Conservation (phyloP, 2,113 vertebrate species). For the Panthera leo region DNA sequence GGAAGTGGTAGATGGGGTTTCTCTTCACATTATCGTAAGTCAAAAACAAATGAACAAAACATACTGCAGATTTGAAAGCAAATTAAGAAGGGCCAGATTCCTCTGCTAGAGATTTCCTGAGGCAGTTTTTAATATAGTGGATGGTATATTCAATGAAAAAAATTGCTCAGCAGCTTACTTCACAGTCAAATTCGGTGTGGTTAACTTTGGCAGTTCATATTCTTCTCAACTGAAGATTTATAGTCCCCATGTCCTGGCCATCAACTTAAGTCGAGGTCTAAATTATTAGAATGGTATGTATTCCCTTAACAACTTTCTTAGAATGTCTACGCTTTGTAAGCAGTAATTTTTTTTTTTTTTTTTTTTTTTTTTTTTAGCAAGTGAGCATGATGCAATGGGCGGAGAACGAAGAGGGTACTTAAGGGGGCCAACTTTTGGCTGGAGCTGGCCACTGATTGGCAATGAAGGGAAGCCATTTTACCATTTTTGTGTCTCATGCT, state of each 20-base stretch:
- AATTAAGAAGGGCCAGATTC: slow-evolving; percentile 12
- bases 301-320: background rate
- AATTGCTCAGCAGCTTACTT: background rate
- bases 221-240: background rate
- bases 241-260: background rate
- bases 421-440: background rate
- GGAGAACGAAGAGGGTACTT: background rate
- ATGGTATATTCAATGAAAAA: background rate
- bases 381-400: background rate
- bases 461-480: background rate
- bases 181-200: background rate
- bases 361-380: background rate
- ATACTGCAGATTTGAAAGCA: background rate
- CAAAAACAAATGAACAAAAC: slow-evolving; percentile 25
- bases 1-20: background rate
- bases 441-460: background rate
- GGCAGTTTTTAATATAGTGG: slow-evolving; percentile 15
- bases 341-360: background rate
- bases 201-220: background rate
- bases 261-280: background rate
- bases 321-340: background rate
- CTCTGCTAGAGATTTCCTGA: slow-evolving; percentile 45
- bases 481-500: background rate
- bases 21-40: slow-evolving; percentile 14
- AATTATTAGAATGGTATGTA: background rate